Evolutionary conservation across 2,113 vertebrate genomes (phyloP), one percentile per base, ranked within the genome.

Genomic region (Tetrax tetrax): DNA sequence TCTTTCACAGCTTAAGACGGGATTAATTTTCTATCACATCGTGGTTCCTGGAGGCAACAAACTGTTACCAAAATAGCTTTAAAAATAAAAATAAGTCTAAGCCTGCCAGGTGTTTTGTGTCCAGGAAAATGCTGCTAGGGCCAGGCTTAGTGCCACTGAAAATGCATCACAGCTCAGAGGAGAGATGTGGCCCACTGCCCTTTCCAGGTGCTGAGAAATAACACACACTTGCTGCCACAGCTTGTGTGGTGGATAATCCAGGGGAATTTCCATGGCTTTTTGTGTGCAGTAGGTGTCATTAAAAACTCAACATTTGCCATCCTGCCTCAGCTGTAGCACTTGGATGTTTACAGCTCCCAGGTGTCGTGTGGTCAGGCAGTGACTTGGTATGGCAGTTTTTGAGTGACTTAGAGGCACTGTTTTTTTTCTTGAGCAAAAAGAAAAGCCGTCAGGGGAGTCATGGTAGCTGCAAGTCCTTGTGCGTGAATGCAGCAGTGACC

Each of bases 201-300:
- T 63, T 77, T 29, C 33, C 68, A 51, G 27, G 38, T 0, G 3
- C 25, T 0, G 6, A 66, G 54, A 48, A 28, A 23, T 43, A 22
- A 28, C 8, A 20, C 1, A 2, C 12, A 8, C 61, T 51, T 4
- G 2, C 22, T 63, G 57, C 33, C 68, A 57, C 10, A 6, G 19
- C 53, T 29, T 83, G 7, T 57, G 59, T 64, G 70, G 29, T 38
- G 35, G 33, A 29, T 53, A 60, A 27, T 61, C 71, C 54, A 22
- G 28, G n/a, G 53, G 33, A 83, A 20, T 37, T 93, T 81, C 72
- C 64, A n/a, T 37, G 72, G 72, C 80, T 72, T 33, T 45, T 50
- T 54, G 33, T 51, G 60, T 89, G 89, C 76, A 47, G 83, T 70
- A 91, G 72, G 50, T 87, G 64, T 83, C 76, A 91, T 93, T 94